phyloP scores from a whole-genome alignment of 2,888 invertebrate genomes.

The Stictocephala bisonia region DNA sequence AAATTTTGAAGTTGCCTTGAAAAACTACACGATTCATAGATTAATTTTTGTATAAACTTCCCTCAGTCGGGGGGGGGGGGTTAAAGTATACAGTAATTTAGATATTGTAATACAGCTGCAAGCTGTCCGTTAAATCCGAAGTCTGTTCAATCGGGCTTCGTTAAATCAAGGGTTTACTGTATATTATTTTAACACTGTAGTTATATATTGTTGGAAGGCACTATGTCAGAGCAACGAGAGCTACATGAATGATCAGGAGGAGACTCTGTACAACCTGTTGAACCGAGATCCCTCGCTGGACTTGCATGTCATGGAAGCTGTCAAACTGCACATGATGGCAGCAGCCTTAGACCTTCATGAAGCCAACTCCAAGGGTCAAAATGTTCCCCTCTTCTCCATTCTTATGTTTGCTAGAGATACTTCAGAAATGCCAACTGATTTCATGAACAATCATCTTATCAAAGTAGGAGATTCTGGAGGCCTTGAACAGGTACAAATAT shows the following conservation, averaged over 20 bases:
- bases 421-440: slow-evolving; percentile 62
- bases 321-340: slow-evolving; percentile 64
- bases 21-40: too few relatives aligned
- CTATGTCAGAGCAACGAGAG: slow-evolving; percentile 46
- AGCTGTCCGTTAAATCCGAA: too few relatives aligned
- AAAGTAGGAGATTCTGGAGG: slow-evolving; percentile 64
- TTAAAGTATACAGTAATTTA: too few relatives aligned
- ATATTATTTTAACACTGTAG: too few relatives aligned
- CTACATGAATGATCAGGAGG: slow-evolving; percentile 42
- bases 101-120: too few relatives aligned
- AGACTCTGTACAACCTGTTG: slow-evolving; percentile 47
- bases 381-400: slow-evolving; percentile 64
- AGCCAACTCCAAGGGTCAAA: slow-evolving; percentile 58
- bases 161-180: too few relatives aligned
- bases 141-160: too few relatives aligned
- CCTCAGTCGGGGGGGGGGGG: too few relatives aligned
- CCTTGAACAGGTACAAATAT: slow-evolving; percentile 64
- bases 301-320: slow-evolving; percentile 58
- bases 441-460: slow-evolving; percentile 65
- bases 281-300: slow-evolving; percentile 56
- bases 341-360: slow-evolving; percentile 62
- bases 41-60: too few relatives aligned
- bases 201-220: too few relatives aligned
- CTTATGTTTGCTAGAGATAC: slow-evolving; percentile 65
- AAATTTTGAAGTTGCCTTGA: too few relatives aligned